A percentile compares a stretch with the other conserved stretches of the same genome.
phyloP scores from a whole-genome alignment of 2,797 vertebrate genomes.

The Emydoidea blandingii region DNA sequence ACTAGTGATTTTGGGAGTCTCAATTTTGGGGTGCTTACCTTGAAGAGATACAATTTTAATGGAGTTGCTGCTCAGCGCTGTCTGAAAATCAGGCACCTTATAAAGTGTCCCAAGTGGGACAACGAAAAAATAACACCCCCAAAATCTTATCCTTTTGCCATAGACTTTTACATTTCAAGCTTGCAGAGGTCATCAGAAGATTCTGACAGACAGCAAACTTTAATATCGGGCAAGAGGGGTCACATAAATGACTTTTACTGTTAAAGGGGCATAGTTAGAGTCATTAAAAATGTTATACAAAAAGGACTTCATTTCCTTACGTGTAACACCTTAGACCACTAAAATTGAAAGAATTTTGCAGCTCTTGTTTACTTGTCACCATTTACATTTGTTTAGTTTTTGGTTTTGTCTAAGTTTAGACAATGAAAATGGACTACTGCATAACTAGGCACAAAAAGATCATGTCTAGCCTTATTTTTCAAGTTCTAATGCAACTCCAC shows the following conservation, averaged over 20 bases:
- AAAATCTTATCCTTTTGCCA: not conserved
- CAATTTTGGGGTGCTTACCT: fast-evolving
- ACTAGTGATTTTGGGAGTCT: fast-evolving
- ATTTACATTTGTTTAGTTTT: not conserved
- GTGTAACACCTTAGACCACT: not conserved
- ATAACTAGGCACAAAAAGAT: not conserved
- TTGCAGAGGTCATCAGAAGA: not conserved
- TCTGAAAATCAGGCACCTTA: not conserved
- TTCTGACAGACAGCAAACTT: not conserved
- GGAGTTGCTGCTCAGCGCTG: too few relatives aligned
- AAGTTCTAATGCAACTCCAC: not conserved
- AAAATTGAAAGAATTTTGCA: not conserved
- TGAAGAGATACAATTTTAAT: too few relatives aligned
- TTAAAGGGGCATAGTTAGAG: not conserved
- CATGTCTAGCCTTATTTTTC: not conserved
- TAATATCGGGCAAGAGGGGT: not conserved
- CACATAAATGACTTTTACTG: not conserved
- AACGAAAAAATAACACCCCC: fast-evolving
- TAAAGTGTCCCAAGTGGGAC: fast-evolving
- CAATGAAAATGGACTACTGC: not conserved
- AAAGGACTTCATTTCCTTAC: not conserved
- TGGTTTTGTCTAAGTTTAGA: not conserved
- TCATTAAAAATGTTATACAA: not conserved
- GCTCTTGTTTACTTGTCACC: not conserved
- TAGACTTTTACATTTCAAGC: fast-evolving